These are phyloP conservation scores for Urosaurus nigricauda DNA, from an alignment of 2,797 vertebrate genomes.

Conservation along the genomic window DNA sequence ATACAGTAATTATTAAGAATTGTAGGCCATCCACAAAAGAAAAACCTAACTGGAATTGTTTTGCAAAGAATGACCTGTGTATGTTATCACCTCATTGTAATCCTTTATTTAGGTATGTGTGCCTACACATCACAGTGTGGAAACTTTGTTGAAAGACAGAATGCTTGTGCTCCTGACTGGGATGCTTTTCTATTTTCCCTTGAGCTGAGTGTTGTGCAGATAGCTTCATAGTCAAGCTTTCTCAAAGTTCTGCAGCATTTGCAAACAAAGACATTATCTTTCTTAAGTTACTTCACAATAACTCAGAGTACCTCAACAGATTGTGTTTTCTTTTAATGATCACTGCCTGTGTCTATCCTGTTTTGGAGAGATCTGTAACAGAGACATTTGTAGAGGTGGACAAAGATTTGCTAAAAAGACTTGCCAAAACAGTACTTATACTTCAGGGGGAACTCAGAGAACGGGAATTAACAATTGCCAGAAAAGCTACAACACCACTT, in stretches of 20 bases:
- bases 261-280: background rate
- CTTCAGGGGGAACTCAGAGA: background rate
- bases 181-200: background rate
- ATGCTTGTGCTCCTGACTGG: background rate
- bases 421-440: background rate
- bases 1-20: slow-evolving; percentile 56
- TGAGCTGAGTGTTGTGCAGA: background rate
- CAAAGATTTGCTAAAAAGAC: background rate
- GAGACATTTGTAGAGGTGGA: background rate
- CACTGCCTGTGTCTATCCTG: background rate
- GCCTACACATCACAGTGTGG: background rate
- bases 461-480: background rate
- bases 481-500: background rate
- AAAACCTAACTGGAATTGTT: background rate
- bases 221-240: no score
- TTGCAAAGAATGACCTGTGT: background rate
- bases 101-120: background rate
- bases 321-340: background rate
- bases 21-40: slow-evolving; percentile 38
- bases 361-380: background rate
- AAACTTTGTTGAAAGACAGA: background rate
- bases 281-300: background rate
- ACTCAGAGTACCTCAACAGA: background rate
- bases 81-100: background rate
- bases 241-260: background rate